A percentile compares a stretch with the other conserved stretches of the same genome.
phyloP scores from a whole-genome alignment of 2,797 vertebrate genomes.

The Oryzias sinensis region DNA sequence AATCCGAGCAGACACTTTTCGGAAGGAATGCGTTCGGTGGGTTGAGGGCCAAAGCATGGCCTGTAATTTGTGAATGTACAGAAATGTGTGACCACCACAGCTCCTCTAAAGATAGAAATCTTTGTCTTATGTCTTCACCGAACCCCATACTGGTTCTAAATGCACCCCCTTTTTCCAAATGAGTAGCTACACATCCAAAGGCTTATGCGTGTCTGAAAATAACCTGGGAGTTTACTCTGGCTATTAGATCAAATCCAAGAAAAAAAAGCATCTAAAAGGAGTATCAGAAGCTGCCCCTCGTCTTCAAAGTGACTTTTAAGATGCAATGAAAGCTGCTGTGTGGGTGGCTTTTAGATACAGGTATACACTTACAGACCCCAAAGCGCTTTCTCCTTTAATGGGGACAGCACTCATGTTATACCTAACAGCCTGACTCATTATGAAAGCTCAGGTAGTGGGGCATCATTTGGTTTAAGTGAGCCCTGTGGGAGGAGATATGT shows the following conservation, averaged over 20 bases:
- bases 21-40: slow-evolving; percentile 83
- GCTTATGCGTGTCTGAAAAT: slow-evolving; percentile 75
- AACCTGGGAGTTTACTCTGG: slow-evolving; percentile 62
- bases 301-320: slow-evolving; percentile 68
- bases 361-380: slow-evolving; percentile 65
- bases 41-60: slow-evolving; percentile 77
- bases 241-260: slow-evolving; percentile 66
- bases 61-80: slow-evolving; percentile 84
- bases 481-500: not conserved
- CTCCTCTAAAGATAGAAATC: slow-evolving; percentile 80
- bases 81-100: slow-evolving; percentile 78
- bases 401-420: slow-evolving; percentile 56
- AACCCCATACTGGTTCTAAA: slow-evolving; percentile 80
- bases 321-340: slow-evolving; percentile 50
- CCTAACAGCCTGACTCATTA: slow-evolving; percentile 54
- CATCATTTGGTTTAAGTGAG: slow-evolving; percentile 22
- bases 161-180: slow-evolving; percentile 75
- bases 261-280: slow-evolving; percentile 45
- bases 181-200: slow-evolving; percentile 72
- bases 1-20: slow-evolving; percentile 81
- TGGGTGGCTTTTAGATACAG: slow-evolving; percentile 66
- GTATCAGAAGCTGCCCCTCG: slow-evolving; percentile 44
- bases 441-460: slow-evolving; percentile 22
- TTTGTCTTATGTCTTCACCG: slow-evolving; percentile 79
- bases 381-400: slow-evolving; percentile 50